Evolutionary conservation across 2,113 vertebrate genomes (phyloP), one percentile per base, ranked within the genome.

Genomic region (Lophotis ruficrista): DNA sequence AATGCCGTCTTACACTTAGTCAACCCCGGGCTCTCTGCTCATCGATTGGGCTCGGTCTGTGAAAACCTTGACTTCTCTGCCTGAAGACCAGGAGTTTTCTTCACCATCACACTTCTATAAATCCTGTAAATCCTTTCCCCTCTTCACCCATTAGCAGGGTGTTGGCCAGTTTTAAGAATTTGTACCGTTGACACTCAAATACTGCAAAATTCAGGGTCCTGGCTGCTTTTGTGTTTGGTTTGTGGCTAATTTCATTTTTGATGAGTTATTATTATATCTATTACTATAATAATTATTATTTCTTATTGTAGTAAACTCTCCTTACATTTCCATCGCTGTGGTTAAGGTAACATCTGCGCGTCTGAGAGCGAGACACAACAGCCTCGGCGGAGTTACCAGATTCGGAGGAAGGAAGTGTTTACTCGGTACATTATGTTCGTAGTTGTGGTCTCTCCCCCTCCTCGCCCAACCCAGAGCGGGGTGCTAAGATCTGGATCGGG

Each of bases 71-170:
- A 16, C 14, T 68, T 47, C 58, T 83, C 35, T 58, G 48, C 43
- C n/a, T 60, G 20, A 51, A 47, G 53, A 68, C 17, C 50, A 45
- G n/a, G 15, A 57, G 19, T 45, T 71, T 70, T 75, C 50, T 48
- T 0, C 14, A 3, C 0, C 3, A 27, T 15, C 15, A 7, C 13
- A 4, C 43, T 61, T 77, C 19, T 17, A 1, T 24, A 60, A 60
- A 24, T 30, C 14, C 43, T 3, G 1, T 28, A 77, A 87, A 65
- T 38, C 47, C 43, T 47, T 33, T 56, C 75, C 35, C 1, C 0
- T 33, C 53, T 51, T 48, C 30, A 21, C 24, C n/a, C 18, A 3
- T 72, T 9, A 19, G 27, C 17, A 18, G 27, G 33, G 12, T 3
- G 30, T 78, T n/a, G 18, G 25, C 62, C 62, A 30, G 20, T 35